These are phyloP conservation scores for Toxotes lorentzi DNA, from an alignment of 2,797 vertebrate genomes.

Conservation along the genomic window DNA sequence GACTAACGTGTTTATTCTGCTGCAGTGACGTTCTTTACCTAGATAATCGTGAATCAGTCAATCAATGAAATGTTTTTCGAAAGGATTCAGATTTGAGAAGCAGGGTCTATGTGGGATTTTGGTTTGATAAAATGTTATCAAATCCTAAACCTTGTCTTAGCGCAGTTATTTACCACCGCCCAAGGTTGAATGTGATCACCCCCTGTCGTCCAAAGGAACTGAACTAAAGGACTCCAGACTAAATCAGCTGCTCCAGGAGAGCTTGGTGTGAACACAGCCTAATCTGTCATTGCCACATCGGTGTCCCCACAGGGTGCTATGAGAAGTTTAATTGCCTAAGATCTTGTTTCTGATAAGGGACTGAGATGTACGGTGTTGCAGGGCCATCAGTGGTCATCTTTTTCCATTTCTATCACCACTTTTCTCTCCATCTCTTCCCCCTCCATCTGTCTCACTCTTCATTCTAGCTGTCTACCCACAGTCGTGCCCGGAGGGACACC, in stretches of 20 bases:
- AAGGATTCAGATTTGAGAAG: slow-evolving; percentile 14
- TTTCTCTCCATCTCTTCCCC: neutral
- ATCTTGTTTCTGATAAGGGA: slow-evolving; percentile 66
- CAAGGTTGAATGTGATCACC: slow-evolving; percentile 41
- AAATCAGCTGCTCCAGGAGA: slow-evolving; percentile 10
- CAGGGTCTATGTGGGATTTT: neutral
- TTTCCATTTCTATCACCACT: slow-evolving; percentile 31
- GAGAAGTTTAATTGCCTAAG: slow-evolving; percentile 61
- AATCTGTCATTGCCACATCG: slow-evolving; percentile 50
- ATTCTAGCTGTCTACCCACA: slow-evolving; percentile 13
- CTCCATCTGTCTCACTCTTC: slow-evolving; percentile 42
- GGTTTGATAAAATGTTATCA: neutral
- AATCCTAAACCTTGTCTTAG: neutral
- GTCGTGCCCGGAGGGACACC: slow-evolving; percentile 35
- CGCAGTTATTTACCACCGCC: neutral
- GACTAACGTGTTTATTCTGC: neutral
- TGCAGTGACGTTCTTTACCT: neutral
- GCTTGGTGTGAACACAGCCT: slow-evolving; percentile 31
- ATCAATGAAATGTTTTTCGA: neutral
- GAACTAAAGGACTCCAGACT: slow-evolving; percentile 20
- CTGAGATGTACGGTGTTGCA: slow-evolving; percentile 33
- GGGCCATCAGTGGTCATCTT: slow-evolving; percentile 58
- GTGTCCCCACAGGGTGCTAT: slow-evolving; percentile 29
- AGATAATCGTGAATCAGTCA: neutral
- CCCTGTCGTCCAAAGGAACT: slow-evolving; percentile 14